phyloP scores from a whole-genome alignment of 2,113 vertebrate species.

The Mandrillus leucophaeus region DNA sequence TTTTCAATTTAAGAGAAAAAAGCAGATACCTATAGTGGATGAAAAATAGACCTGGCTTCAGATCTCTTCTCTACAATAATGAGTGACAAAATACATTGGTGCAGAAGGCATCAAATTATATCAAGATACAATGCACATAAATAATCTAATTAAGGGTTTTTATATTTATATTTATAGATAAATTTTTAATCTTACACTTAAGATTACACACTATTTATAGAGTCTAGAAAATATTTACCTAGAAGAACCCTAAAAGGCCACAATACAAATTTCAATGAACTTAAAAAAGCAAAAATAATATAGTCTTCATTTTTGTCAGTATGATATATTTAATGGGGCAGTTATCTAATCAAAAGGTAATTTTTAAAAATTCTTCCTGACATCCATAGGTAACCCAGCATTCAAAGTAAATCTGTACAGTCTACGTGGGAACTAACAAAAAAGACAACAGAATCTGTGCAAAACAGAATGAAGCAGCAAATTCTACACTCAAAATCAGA shows the following conservation, averaged over 20 bases:
- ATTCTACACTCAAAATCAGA: not conserved
- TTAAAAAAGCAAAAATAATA: not conserved
- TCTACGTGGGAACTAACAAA: not conserved
- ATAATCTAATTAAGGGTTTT: not conserved
- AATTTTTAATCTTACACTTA: not conserved
- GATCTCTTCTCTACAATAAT: not conserved
- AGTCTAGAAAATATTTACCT: not conserved
- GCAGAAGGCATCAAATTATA: not conserved
- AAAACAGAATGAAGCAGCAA: not conserved
- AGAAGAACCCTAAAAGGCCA: not conserved
- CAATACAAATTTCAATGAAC: not conserved
- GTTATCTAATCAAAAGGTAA: not conserved
- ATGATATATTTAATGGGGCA: not conserved
- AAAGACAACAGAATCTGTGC: not conserved
- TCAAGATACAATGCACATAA: not conserved
- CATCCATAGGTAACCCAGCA: not conserved
- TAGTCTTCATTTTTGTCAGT: not conserved
- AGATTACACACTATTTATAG: not conserved
- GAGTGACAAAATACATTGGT: not conserved
- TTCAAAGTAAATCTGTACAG: not conserved
- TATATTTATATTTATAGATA: not conserved
- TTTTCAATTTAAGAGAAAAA: not conserved
- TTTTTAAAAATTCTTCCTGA: not conserved
- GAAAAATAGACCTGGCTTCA: not conserved
- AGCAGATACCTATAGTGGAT: not conserved